Evolutionary conservation across 2,113 vertebrate species (phyloP).

Genomic region (Microtus oregoni): DNA sequence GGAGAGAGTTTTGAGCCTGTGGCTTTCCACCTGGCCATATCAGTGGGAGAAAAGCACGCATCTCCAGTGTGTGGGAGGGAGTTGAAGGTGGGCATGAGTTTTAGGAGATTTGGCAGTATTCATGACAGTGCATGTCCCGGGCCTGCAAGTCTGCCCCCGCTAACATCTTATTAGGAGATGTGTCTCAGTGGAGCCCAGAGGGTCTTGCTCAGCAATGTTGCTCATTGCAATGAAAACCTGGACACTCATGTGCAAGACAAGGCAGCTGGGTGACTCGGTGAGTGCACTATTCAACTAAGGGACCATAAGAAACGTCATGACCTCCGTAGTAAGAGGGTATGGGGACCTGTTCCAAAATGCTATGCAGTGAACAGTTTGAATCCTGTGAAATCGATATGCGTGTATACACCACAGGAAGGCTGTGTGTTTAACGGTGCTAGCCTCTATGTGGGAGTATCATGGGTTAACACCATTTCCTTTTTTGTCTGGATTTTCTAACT

Average conservation of each 20-base stretch:
- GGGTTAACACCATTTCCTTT: neutral
- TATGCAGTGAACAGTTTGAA: neutral
- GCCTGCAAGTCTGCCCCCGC: neutral
- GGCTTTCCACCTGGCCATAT: neutral
- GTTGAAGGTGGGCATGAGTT: neutral
- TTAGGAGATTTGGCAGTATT: neutral
- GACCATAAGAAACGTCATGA: neutral
- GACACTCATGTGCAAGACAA: neutral
- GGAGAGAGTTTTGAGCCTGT: neutral
- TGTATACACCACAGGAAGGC: neutral
- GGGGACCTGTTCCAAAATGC: neutral
- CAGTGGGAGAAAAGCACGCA: neutral
- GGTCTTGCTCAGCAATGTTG: neutral
- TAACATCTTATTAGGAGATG: neutral
- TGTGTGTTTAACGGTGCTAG: neutral
- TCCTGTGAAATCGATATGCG: neutral
- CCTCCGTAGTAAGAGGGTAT: neutral
- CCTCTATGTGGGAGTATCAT: neutral
- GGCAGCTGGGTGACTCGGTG: neutral
- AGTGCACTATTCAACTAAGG: neutral
- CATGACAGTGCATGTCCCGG: accelerated
- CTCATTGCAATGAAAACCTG: neutral
- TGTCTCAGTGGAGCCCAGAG: neutral
- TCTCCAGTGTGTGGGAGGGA: neutral
- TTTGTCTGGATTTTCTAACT: neutral